Base-by-base conservation (phyloP, 2,888 invertebrate species). In the Blomia tropicalis region DNA sequence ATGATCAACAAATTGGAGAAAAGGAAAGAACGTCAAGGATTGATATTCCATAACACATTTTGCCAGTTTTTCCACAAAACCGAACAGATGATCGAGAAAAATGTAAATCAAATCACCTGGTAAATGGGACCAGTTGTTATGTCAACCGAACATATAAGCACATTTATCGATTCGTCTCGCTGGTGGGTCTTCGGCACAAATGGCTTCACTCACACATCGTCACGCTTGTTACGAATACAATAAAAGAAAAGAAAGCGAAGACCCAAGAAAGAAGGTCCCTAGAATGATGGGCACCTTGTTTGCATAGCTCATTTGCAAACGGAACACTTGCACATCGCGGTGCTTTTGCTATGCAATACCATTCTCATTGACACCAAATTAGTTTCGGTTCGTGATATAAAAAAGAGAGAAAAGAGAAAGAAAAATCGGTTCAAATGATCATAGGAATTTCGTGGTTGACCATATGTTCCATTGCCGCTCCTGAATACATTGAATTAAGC, bases 121-220 rank as follows among this genome's bases (percentile, higher is more conserved):
- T 14, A 14, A 41, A 17, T 41, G 41, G 14, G 41, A 17, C 14
- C 41, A 41, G 14, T 14, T 41, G 41, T 41, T 27, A 25, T 7
- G 51, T 47, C 11, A 47, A n/a, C 23, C 51, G 51, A 47, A 19
- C 51, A 47, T 11, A 47, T n/a, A n/a, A n/a, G n/a, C n/a, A n/a
- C n/a, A n/a, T n/a, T 47, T 47, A 47, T 47, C 51, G 51, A 47
- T 47, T 47, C 7, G 51, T 47, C 51, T 47, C 51, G 51, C 11
- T n/a, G 7, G 51, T 47, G 27, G 51, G 22, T 47, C 36, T 36
- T 7, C 36, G 36, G 36, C 7, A 36, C 36, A 36, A 36, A 36
- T n/a, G n/a, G n/a, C n/a, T n/a, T n/a, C n/a, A n/a, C n/a, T n/a
- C n/a, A n/a, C n/a, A n/a, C n/a, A n/a, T n/a, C n/a, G n/a, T n/a